These are phyloP conservation scores for Dysidea cf. avara DNA, from an alignment of 37 sponge, comb jelly and placozoan species.

Conservation along the genomic window DNA sequence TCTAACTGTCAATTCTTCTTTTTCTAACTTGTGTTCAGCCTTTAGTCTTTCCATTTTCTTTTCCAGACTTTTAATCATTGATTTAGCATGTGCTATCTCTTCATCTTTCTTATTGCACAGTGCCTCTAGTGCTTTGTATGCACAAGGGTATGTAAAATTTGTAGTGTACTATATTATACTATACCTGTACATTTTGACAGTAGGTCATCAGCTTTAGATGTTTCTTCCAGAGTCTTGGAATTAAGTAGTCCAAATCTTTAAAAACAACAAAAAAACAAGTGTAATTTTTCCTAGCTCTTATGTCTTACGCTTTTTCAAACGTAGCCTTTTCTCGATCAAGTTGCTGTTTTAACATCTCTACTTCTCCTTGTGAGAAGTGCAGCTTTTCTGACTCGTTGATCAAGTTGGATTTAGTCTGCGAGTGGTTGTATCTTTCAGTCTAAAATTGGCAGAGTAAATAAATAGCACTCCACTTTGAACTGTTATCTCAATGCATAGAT, in stretches of 20 bases:
- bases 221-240: constrained; percentile 51
- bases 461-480: no score
- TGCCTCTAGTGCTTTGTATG: constrained; percentile 54
- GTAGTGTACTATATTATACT: not conserved
- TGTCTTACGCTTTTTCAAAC: constrained; percentile 77
- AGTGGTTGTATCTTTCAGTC: constrained; percentile 54
- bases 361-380: constrained; percentile 43
- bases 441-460: no score
- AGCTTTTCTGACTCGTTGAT: constrained; percentile 38
- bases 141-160: not conserved
- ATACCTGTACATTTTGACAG: constrained; percentile 67
- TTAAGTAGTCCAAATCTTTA: constrained; percentile 69
- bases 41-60: constrained; percentile 10
- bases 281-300: not conserved
- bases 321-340: constrained; percentile 71
- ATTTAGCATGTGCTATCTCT: constrained; percentile 30
- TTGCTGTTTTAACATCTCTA: constrained; percentile 41
- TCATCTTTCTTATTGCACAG: constrained; percentile 55
- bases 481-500: no score
- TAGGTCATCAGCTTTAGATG: constrained; percentile 49
- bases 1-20: constrained; percentile 48
- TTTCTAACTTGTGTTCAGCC: constrained; percentile 43
- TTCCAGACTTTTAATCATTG: constrained; percentile 24
- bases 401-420: constrained; percentile 25
- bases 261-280: not conserved